A percentile compares a stretch with the other conserved stretches of the same genome.
These are phyloP conservation scores for Aleiodes leptofemur DNA, from an alignment of 2,888 invertebrate species.

Conservation along the genomic window DNA sequence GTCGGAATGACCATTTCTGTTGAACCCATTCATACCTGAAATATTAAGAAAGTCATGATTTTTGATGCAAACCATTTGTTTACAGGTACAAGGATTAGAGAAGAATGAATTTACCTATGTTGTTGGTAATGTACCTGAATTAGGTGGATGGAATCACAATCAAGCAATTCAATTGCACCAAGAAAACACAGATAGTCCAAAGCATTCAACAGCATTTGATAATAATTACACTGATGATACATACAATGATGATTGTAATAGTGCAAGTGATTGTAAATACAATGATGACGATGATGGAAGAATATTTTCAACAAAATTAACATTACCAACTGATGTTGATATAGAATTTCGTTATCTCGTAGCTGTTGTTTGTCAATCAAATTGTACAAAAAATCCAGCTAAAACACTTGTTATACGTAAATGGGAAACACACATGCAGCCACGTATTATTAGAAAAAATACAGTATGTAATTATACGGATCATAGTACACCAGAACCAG, in stretches of 20 bases:
- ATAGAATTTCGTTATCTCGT: conserved; percentile 87
- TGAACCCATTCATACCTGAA: no score
- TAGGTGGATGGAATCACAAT: conserved; percentile 74
- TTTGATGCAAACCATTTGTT: not conserved
- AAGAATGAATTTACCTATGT: conserved; percentile 72
- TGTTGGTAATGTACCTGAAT: conserved; percentile 72
- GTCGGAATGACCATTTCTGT: not conserved
- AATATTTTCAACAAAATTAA: conserved; percentile 77
- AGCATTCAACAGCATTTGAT: conserved; percentile 60
- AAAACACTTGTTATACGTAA: conserved; percentile 80
- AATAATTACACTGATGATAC: conserved; percentile 61
- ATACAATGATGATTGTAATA: conserved; percentile 62
- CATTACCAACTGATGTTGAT: conserved; percentile 82
- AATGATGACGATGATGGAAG: conserved; percentile 62
- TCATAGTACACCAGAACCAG: conserved; percentile 75
- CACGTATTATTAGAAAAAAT: conserved; percentile 79
- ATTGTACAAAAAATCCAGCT: conserved; percentile 72
- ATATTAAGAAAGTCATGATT: no score
- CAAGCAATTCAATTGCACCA: conserved; percentile 69
- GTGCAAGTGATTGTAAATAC: conserved; percentile 58
- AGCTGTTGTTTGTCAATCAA: conserved; percentile 81
- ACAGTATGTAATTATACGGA: conserved; percentile 66
- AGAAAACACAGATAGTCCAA: conserved; percentile 54
- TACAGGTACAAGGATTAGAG: conserved; percentile 67
- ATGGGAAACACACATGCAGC: conserved; percentile 88